Evolutionary conservation across 2,113 vertebrate genomes (phyloP).

Genomic region (Rhinopithecus roxellana): DNA sequence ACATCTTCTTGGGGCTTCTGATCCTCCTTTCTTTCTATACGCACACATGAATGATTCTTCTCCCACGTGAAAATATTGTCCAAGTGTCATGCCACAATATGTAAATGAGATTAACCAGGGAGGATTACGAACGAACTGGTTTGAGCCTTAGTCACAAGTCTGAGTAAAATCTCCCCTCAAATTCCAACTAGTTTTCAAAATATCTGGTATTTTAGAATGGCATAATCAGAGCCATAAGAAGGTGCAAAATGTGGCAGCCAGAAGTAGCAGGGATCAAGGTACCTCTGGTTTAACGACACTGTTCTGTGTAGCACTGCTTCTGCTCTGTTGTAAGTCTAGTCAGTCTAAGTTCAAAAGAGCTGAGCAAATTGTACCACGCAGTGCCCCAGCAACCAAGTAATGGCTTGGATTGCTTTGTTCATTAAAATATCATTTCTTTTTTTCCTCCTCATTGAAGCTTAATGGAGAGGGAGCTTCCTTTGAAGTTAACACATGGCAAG

Average conservation of each 20-base stretch:
- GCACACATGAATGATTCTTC: not conserved
- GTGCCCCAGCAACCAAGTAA: not conserved
- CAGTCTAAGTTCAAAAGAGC: not conserved
- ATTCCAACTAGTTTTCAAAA: not conserved
- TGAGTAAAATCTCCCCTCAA: not conserved
- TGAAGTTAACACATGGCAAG: not conserved
- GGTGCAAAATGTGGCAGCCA: not conserved
- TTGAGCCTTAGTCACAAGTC: not conserved
- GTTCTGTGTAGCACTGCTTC: not conserved
- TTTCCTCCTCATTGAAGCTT: not conserved
- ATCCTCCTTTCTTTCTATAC: not conserved
- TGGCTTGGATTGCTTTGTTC: not conserved
- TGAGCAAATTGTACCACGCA: not conserved
- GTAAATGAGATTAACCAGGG: not conserved
- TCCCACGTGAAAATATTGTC: not conserved
- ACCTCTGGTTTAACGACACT: not conserved
- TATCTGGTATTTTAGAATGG: not conserved
- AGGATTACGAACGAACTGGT: not conserved
- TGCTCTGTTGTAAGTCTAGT: not conserved
- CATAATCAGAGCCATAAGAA: not conserved
- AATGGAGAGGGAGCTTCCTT: not conserved
- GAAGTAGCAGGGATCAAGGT: not conserved
- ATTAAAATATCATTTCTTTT: constrained; percentile 12
- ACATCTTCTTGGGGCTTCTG: not conserved
- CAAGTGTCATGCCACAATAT: not conserved